Conservation (phyloP, 2,888 invertebrate genomes). For the Ypsolopha sequella region DNA sequence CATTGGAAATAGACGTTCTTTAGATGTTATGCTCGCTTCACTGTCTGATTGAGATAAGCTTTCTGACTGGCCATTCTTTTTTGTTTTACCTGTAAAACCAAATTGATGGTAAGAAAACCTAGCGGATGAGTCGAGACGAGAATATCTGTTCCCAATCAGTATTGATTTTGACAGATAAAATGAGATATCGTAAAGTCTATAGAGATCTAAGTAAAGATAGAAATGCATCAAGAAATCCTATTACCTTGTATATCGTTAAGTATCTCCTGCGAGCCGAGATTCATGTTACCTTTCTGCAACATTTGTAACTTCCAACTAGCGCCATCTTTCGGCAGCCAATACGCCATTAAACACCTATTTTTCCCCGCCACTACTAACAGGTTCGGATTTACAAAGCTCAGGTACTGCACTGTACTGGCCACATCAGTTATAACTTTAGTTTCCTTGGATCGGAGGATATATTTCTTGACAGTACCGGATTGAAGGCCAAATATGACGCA, state of each 20-base stretch:
- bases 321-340: conserved; percentile 23
- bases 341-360: conserved; percentile 53
- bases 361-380: conserved; percentile 51
- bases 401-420: conserved; percentile 46
- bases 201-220: not conserved
- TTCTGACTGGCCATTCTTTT: conserved; percentile 26
- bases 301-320: conserved; percentile 43
- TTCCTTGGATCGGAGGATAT: conserved; percentile 44
- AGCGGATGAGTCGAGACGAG: too few species aligned
- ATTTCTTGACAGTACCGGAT: conserved; percentile 51
- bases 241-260: conserved; percentile 53
- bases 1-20: conserved; percentile 31
- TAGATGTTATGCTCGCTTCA: conserved; percentile 36
- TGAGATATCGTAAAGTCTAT: not conserved
- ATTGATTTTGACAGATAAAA: too few species aligned
- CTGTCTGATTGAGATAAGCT: conserved; percentile 38
- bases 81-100: conserved; percentile 21
- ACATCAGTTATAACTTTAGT: conserved; percentile 43
- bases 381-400: conserved; percentile 41
- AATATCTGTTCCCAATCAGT: too few species aligned
- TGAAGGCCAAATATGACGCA: conserved; percentile 60
- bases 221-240: conserved; percentile 1
- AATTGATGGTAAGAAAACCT: not conserved
- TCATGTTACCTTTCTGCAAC: conserved; percentile 44
- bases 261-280: conserved; percentile 58